Conservation (phyloP, 2,888 invertebrate genomes). For the Spilarctia lutea region DNA sequence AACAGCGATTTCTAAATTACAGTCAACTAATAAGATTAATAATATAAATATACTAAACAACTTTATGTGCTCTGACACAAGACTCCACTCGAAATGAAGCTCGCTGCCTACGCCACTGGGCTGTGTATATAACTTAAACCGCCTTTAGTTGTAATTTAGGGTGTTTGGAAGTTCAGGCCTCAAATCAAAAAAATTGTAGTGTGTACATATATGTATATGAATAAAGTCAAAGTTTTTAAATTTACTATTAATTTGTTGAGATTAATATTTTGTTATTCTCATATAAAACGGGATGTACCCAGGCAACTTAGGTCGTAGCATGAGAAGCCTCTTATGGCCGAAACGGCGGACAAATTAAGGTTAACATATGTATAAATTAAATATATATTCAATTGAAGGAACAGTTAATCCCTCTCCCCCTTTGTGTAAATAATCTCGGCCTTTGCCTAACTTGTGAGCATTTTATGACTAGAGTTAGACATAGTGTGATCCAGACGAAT, state of each 20-base stretch:
- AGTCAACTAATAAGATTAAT: background rate
- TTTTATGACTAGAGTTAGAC: no score
- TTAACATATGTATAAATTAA: no score
- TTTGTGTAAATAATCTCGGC: background rate
- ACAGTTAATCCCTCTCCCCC: background rate
- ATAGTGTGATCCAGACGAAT: background rate
- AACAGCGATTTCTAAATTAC: background rate
- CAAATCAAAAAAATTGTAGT: slow-evolving; percentile 18
- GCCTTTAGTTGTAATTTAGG: slow-evolving; percentile 3
- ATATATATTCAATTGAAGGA: no score
- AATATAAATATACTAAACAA: no score
- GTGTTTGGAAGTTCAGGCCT: slow-evolving; percentile 4
- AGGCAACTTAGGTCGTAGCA: no score
- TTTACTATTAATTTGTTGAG: no score
- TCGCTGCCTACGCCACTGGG: background rate
- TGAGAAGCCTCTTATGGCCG: no score
- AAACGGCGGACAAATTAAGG: no score
- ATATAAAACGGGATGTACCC: no score
- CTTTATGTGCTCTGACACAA: background rate
- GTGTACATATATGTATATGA: slow-evolving; percentile 4
- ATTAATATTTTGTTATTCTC: no score
- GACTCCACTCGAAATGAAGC: background rate
- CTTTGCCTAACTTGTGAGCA: background rate
- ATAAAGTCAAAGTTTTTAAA: no score
- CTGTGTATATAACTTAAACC: background rate